Evolutionary conservation across 2,797 vertebrate species (phyloP).

Genomic region (Rhadinocentrus ornatus): DNA sequence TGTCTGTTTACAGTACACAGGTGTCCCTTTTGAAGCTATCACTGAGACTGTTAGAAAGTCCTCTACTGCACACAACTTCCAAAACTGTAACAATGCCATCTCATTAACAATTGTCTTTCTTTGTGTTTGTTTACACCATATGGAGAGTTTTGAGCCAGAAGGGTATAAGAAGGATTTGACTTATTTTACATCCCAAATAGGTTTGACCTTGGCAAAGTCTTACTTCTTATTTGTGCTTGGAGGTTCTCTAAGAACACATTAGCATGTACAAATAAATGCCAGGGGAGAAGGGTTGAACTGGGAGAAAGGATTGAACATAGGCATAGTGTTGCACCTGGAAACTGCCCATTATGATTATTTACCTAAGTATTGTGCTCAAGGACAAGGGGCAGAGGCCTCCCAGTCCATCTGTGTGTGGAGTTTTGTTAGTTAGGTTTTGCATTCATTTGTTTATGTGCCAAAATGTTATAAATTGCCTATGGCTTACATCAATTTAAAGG

Average conservation of each 20-base stretch:
- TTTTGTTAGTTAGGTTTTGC: slow-evolving; percentile 32
- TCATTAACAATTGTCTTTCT: slow-evolving; percentile 66
- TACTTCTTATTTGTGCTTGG: slow-evolving; percentile 26
- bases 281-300: background rate
- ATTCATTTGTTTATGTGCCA: slow-evolving; percentile 37
- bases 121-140: slow-evolving; percentile 69
- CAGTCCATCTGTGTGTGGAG: slow-evolving; percentile 33
- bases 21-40: slow-evolving; percentile 20
- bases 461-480: slow-evolving; percentile 14
- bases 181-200: slow-evolving; percentile 55
- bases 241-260: slow-evolving; percentile 39
- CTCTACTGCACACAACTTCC: slow-evolving; percentile 44
- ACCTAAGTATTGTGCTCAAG: slow-evolving; percentile 20
- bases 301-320: slow-evolving; percentile 11
- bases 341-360: slow-evolving; percentile 41
- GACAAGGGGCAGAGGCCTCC: slow-evolving; percentile 24
- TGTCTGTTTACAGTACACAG: background rate
- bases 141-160: slow-evolving; percentile 57
- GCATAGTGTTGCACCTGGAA: slow-evolving; percentile 34
- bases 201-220: slow-evolving; percentile 62
- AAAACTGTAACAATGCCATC: slow-evolving; percentile 54
- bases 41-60: slow-evolving; percentile 26
- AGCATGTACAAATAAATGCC: slow-evolving; percentile 43
- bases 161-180: slow-evolving; percentile 51
- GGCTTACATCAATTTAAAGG: slow-evolving; percentile 3